Base-by-base conservation (phyloP, 2,113 vertebrate species). In the Hemibagrus wyckioides region DNA sequence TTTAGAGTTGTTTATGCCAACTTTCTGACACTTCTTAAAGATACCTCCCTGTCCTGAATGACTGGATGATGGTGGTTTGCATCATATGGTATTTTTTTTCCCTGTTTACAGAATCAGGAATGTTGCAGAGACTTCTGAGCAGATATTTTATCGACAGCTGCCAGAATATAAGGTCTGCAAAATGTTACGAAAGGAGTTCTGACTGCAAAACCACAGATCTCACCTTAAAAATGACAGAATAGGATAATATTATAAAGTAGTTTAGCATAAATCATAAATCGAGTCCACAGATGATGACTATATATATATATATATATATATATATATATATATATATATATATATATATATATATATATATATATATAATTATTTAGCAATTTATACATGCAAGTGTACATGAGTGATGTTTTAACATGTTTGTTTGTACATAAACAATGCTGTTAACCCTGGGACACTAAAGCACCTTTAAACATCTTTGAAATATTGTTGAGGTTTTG, bases 141-240 rank as follows among this genome's bases (percentile, higher is more conserved):
- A 77, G 44, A 77, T 52, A 54, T 79, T 79, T 79, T 79, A 54
- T 21, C 52, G 76, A 79, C 44, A 79, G 76, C 28, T 79, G 48
- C 28, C 15, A 79, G 48, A 79, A 52, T 77, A 28, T 54, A 52
- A 52, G 71, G 10, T 79, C 3, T 79, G 14, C 48, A 30, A 54
- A 54, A 52, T 30, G 44, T 79, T 52, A 79, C n/a, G 9, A 17
- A 54, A 30, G 8, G 15, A 30, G 48, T 19, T 79, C 28, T 52
- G 48, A 79, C 14, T 79, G 28, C 52, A 52, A 75, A 79, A 52
- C 30, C 48, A 79, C 48, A 54, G 76, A 33, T 15, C n/a, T 79
- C 41, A 33, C 7, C n/a, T 21, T 56, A 4, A 80, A 33, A 54
- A 56, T 80, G 76, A 54, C 50, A 56, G n/a, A 52, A 73, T 73